Percentiles rank a stretch among this genome's conserved stretches.
Evolutionary conservation across 2,797 vertebrate species (phyloP).

Genomic region (Trematocara caparti): DNA sequence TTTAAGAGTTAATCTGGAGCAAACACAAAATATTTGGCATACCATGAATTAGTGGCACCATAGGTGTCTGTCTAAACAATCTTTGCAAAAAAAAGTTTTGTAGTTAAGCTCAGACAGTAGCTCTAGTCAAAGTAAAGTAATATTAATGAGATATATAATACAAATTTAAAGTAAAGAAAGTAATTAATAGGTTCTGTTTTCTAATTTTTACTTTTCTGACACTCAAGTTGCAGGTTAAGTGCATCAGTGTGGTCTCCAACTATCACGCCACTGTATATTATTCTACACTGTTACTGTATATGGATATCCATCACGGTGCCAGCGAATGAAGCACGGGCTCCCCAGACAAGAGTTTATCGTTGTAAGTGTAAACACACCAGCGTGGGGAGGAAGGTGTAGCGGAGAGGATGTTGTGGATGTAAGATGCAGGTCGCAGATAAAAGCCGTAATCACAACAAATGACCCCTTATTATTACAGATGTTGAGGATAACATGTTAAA

Average conservation of each 20-base stretch:
- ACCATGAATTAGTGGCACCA: neutral
- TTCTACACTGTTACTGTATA: constrained; percentile 15
- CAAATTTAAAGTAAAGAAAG: neutral
- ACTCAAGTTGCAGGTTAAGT: neutral
- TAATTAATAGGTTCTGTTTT: neutral
- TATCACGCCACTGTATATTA: constrained; percentile 17
- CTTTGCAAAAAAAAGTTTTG: neutral
- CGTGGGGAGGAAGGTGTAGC: constrained; percentile 69
- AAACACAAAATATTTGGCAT: neutral
- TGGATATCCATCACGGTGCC: constrained; percentile 7
- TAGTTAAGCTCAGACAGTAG: neutral
- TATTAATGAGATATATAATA: neutral
- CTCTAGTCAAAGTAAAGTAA: neutral
- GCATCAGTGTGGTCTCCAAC: neutral
- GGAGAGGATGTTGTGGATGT: constrained; percentile 76
- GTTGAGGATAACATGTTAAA: constrained; percentile 79
- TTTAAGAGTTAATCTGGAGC: neutral
- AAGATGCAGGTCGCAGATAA: constrained; percentile 86
- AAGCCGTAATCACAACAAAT: constrained; percentile 83
- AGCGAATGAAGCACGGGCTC: neutral
- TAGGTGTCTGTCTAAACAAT: neutral
- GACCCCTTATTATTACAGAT: constrained; percentile 91
- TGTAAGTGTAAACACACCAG: constrained; percentile 41
- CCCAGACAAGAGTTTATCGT: constrained; percentile 12
- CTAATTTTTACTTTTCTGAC: neutral